Evolutionary conservation across 1,140 invertebrate genomes (phyloP), one percentile per base, ranked within the genome.

Genomic region (Drosophila lini): DNA sequence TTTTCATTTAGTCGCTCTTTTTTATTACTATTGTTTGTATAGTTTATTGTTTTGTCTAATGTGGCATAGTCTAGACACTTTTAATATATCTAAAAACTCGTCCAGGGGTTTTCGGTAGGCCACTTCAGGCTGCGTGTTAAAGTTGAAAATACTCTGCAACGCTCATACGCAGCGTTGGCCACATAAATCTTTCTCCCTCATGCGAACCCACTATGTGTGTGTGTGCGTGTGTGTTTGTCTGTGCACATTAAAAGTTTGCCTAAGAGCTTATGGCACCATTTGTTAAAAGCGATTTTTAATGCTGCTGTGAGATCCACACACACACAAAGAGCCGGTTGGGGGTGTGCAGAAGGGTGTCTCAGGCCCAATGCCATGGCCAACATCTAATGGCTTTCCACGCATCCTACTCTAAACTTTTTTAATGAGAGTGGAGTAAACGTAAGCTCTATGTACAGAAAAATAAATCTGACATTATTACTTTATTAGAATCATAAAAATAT

Each of bases 251-350:
- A 86, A 86, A 86, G 71, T 86, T 86, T 89, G 71, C 76, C 80
- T 83, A 80, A 83, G 77, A 86, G 83, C 84, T 88, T 88, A 86
- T 88, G 80, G 76, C 83, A 74, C 83, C 83, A 88, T 88, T 86
- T 86, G 83, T 88, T 83, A 88, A 86, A 86, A 86, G 77, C 83
- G 83, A 86, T 86, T 86, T 86, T 86, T 83, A 86, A 86, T 88
- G 84, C 83, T 88, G 83, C 83, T 59, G 15, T 22, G 53, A 59
- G 44, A 59, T 88, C 81, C 73, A 53, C 81, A 78, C 62, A 64
- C 44, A 55, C 40, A 56, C 47, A 32, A 10, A 32, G 25, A 32
- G n/a, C 1, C 52, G 19, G 13, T 28, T 22, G 42, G 28, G 59
- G 36, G 48, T 63, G 16, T 31, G 28, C 9, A 28, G 19, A 5